Evolutionary conservation across 2,888 invertebrate genomes (phyloP).

Genomic region (Eucera pruinosa): DNA sequence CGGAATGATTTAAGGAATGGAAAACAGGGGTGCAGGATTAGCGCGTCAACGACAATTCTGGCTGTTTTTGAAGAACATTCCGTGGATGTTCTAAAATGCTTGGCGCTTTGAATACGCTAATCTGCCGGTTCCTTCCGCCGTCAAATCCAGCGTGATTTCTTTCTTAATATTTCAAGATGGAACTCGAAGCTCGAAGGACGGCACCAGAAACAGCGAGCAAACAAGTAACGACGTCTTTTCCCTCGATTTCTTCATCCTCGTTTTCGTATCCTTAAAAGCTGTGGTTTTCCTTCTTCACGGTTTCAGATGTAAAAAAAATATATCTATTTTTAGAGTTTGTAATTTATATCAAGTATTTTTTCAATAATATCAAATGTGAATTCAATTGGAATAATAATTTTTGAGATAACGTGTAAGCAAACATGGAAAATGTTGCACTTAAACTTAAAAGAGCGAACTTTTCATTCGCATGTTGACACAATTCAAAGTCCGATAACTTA

Average conservation of each 20-base stretch:
- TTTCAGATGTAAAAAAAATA: too few species aligned
- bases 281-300: background rate
- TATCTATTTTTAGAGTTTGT: too few species aligned
- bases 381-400: too few species aligned
- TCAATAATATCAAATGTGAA: too few species aligned
- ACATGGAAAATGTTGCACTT: too few species aligned
- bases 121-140: constrained; percentile 49
- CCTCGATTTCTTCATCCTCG: constrained; percentile 33
- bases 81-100: constrained; percentile 23
- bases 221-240: constrained; percentile 52
- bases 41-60: constrained; percentile 28
- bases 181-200: constrained; percentile 33
- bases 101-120: constrained; percentile 38
- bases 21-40: constrained; percentile 44
- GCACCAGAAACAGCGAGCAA: constrained; percentile 43
- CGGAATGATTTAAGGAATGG: constrained; percentile 51
- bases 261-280: constrained; percentile 19
- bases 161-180: constrained; percentile 66
- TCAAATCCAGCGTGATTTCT: constrained; percentile 63
- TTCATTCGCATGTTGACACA: too few species aligned
- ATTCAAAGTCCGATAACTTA: too few species aligned
- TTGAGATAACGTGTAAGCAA: too few species aligned
- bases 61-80: constrained; percentile 55
- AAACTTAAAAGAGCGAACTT: too few species aligned
- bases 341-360: too few species aligned